These are phyloP conservation scores for Orientallactaga bullata DNA, from an alignment of 2,113 vertebrate genomes.

Conservation along the genomic window DNA sequence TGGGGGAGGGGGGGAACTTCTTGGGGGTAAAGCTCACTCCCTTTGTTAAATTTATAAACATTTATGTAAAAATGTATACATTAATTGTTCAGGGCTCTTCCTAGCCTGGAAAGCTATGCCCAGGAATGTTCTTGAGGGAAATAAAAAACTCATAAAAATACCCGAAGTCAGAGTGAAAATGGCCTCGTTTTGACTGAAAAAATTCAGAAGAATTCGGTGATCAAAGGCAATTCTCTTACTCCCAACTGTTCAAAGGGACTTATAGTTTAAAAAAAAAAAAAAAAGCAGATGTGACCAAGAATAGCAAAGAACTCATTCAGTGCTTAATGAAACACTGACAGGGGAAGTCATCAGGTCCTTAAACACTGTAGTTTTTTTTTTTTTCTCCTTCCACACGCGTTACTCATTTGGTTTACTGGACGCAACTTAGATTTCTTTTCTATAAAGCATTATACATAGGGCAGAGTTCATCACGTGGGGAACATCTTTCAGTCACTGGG, in stretches of 20 bases:
- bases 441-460: constrained; percentile 75
- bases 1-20: constrained; percentile 80
- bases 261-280: constrained; percentile 87
- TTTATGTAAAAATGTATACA: constrained; percentile 94
- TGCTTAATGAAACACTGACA: constrained; percentile 94
- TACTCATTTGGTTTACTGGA: constrained; percentile 71
- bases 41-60: constrained; percentile 96
- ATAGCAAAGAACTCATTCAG: constrained; percentile 97
- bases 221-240: constrained; percentile 94
- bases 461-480: constrained; percentile 77
- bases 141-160: constrained; percentile 86
- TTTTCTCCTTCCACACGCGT: constrained; percentile 46
- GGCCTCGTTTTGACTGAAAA: constrained; percentile 93
- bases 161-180: constrained; percentile 85
- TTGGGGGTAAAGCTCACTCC: constrained; percentile 90
- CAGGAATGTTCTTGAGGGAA: constrained; percentile 84
- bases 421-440: constrained; percentile 80
- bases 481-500: constrained; percentile 62
- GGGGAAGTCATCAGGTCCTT: constrained; percentile 91
- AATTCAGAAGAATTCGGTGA: constrained; percentile 96
- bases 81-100: constrained; percentile 87
- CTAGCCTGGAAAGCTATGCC: constrained; percentile 79
- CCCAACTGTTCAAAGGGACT: constrained; percentile 98
- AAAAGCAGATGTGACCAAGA: constrained; percentile 95
- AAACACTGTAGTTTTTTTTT: constrained; percentile 82